Base-by-base conservation (phyloP, 2,888 invertebrate species). In the Phalangium opilio region DNA sequence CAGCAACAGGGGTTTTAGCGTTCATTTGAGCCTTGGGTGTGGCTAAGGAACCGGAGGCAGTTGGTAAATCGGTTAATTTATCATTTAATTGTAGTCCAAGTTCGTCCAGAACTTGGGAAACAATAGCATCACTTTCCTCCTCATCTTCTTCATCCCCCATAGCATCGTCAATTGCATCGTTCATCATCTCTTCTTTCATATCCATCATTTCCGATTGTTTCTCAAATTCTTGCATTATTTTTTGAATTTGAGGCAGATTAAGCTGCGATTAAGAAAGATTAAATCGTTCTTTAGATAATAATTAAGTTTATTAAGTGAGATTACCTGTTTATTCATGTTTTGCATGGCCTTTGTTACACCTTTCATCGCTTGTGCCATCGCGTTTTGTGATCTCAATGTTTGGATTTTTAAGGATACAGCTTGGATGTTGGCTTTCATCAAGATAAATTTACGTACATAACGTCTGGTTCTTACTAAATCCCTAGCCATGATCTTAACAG, bases 181-280 rank as follows among this genome's bases (percentile, higher is more conserved):
- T 93, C 81, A 98, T 98, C 77, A 99, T 90, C 70, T 99, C 98
- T 67, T 99, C 96, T 66, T 98, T 98, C 96, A 99, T 99, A 65
- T 99, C 96, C 98, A 99, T 99, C 47, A 99, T 93, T 70, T 98
- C 96, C 0, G 91, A 89, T 66, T 98, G 96, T 64, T 95, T 96
- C 69, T 99, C 98, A 70, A 99, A 98, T 64, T 96, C 95, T 64
- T 65, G 66, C 58, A 86, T 74, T 50, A 99, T 98, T 64, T 86
- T 84, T 68, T 98, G 96, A 63, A 98, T 98, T 73, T 98, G 95
- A 10, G 98, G 98, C 67, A 99, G 75, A 71, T 98, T 98, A 63
- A 98, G 70, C 68, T 73, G 62, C 33, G 59, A 59, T 41, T 8
- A 15, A 43, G 8, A 35, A 32, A 41, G 12, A 18, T n/a, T n/a